Base-by-base conservation (phyloP, 2,888 invertebrate species). In the Parochlus steinenii region DNA sequence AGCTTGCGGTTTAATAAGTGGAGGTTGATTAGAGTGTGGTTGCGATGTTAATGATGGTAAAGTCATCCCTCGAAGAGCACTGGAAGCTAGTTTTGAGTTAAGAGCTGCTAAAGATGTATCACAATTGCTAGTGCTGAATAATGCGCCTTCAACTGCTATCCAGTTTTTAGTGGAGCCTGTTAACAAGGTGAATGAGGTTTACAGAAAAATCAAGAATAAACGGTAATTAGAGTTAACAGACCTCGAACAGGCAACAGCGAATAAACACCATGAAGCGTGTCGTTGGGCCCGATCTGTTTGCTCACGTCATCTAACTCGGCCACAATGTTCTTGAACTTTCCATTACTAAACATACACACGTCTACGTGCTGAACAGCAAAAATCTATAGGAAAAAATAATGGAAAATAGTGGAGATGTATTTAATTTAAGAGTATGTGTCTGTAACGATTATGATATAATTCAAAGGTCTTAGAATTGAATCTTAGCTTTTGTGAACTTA, bases 331-430 rank as follows among this genome's bases (percentile, higher is more conserved):
- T 85, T 85, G 63, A 86, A 85, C 57, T 85, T 85, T 1, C 85
- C 85, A 49, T 85, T 83, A 44, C 85, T 86, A 60, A 87, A 83
- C 78, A 89, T 83, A 57, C 85, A 85, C 1, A 89, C 86, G 53
- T 85, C 83, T 11, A 85, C 85, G 56, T 83, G 80, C 51, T 86
- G 86, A 1, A 85, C 76, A 23, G 82, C 71, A 50, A 80, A 67
- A 14, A 77, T 71, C 83, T 85, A 57, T 15, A 51, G 48, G n/a
- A n/a, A n/a, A n/a, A n/a, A n/a, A n/a, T n/a, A n/a, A n/a, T n/a
- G n/a, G n/a, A n/a, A n/a, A n/a, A n/a, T n/a, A n/a, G n/a, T n/a
- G n/a, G n/a, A n/a, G n/a, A n/a, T n/a, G n/a, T n/a, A n/a, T n/a
- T n/a, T n/a, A n/a, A n/a, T n/a, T n/a, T n/a, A n/a, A n/a, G n/a